Percentiles rank a stretch among this genome's conserved stretches.
These are phyloP conservation scores for Bradypodion ventrale DNA, from an alignment of 2,797 vertebrate genomes.

Conservation along the genomic window DNA sequence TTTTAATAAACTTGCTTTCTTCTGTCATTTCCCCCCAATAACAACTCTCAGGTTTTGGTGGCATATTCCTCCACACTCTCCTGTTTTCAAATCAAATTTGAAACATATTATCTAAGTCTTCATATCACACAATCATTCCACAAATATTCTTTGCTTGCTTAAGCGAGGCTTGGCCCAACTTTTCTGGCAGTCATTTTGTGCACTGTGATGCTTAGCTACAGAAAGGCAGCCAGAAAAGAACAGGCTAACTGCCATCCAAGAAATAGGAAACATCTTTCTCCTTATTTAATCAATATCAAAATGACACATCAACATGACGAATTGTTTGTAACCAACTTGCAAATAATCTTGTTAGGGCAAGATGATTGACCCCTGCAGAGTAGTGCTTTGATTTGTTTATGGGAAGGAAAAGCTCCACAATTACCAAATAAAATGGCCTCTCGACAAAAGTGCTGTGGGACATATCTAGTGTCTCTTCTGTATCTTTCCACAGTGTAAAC, in stretches of 20 bases:
- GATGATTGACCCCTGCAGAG: background rate
- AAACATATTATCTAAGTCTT: conserved; percentile 64
- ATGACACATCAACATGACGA: conserved; percentile 17
- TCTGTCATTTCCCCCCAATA: conserved; percentile 21
- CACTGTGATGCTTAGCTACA: conserved; percentile 51
- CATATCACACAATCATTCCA: conserved; percentile 57
- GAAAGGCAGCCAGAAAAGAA: conserved; percentile 65
- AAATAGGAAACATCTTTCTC: conserved; percentile 69
- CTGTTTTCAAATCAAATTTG: conserved; percentile 45
- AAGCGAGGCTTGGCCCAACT: conserved; percentile 65
- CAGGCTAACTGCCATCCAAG: conserved; percentile 66
- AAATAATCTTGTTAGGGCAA: conserved; percentile 37
- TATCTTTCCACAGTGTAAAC: no score
- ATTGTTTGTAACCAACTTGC: conserved; percentile 54
- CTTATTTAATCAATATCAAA: conserved; percentile 72
- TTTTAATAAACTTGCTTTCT: conserved; percentile 44
- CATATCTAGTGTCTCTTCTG: background rate
- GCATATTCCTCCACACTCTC: background rate
- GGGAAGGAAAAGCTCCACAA: background rate
- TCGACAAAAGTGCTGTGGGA: no score
- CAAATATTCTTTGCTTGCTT: conserved; percentile 62
- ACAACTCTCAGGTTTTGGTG: conserved; percentile 39
- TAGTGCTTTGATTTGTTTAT: rapidly evolving
- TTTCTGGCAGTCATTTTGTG: conserved; percentile 68
- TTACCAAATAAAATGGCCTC: background rate